phyloP scores from a whole-genome alignment of 2,113 vertebrate genomes.

The Odocoileus hemionus region DNA sequence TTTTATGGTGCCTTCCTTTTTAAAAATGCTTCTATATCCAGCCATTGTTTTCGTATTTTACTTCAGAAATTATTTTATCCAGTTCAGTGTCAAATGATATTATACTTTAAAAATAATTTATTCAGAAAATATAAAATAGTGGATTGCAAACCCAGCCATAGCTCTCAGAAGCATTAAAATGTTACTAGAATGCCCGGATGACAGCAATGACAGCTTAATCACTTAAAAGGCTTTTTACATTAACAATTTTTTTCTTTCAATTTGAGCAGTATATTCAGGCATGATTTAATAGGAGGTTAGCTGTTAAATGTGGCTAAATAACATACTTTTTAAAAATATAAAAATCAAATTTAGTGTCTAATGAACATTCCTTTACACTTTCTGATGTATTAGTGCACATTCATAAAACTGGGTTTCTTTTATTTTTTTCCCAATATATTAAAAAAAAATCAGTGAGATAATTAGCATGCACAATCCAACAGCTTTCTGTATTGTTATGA shows the following conservation, averaged over 20 bases:
- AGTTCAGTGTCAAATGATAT: conserved; percentile 65
- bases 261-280: conserved; percentile 67
- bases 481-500: conserved; percentile 48
- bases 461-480: conserved; percentile 48
- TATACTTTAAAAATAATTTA: conserved; percentile 42
- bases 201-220: conserved; percentile 77
- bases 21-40: conserved; percentile 43
- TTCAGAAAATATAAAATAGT: conserved; percentile 58
- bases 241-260: conserved; percentile 62
- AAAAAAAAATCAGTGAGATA: not conserved
- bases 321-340: conserved; percentile 48
- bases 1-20: not conserved
- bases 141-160: conserved; percentile 37
- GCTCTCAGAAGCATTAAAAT: conserved; percentile 69
- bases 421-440: not conserved
- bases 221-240: conserved; percentile 75
- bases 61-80: conserved; percentile 60
- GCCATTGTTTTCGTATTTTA: conserved; percentile 59
- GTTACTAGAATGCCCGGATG: conserved; percentile 61
- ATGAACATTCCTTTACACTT: conserved; percentile 59
- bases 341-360: conserved; percentile 65
- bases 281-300: conserved; percentile 75
- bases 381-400: not conserved
- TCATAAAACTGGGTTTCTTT: conserved; percentile 43
- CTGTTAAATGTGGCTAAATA: conserved; percentile 72